Conservation (phyloP, 1,140 invertebrate species). For the Galendromus occidentalis region DNA sequence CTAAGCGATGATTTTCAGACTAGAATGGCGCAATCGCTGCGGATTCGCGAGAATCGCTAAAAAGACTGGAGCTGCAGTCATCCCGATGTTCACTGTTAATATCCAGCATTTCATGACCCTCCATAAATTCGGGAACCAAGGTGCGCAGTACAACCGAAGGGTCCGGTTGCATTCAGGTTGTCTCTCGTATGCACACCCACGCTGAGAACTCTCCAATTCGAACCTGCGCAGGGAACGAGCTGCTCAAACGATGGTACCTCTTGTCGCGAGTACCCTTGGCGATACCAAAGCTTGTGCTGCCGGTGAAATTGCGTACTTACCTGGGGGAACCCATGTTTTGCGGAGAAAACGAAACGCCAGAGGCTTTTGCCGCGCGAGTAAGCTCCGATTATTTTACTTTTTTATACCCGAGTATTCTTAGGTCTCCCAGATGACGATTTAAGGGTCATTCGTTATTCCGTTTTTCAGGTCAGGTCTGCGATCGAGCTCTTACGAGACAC, state of each 20-base stretch:
- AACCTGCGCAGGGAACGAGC: no score
- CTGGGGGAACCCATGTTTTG: not conserved
- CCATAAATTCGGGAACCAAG: not conserved
- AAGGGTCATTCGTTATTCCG: not conserved
- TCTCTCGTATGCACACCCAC: not conserved
- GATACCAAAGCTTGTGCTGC: not conserved
- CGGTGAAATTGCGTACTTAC: not conserved
- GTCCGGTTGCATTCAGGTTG: not conserved
- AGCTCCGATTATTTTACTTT: not conserved
- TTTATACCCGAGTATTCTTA: not conserved
- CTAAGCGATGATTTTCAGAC: not conserved
- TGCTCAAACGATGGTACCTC: not conserved
- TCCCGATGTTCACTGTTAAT: not conserved
- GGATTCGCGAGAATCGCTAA: not conserved
- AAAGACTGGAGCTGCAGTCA: not conserved
- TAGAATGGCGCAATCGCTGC: not conserved
- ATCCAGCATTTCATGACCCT: not conserved
- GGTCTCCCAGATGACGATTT: not conserved
- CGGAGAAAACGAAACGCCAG: not conserved
- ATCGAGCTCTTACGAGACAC: not conserved
- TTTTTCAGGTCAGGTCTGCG: not conserved
- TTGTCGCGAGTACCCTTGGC: not conserved
- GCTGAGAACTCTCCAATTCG: not conserved
- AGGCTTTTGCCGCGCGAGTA: not conserved
- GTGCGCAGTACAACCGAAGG: not conserved